Percentiles rank a stretch among this genome's conserved stretches.
Conservation (phyloP, 2,797 vertebrate genomes). For the Gadopsis bispinosus region DNA sequence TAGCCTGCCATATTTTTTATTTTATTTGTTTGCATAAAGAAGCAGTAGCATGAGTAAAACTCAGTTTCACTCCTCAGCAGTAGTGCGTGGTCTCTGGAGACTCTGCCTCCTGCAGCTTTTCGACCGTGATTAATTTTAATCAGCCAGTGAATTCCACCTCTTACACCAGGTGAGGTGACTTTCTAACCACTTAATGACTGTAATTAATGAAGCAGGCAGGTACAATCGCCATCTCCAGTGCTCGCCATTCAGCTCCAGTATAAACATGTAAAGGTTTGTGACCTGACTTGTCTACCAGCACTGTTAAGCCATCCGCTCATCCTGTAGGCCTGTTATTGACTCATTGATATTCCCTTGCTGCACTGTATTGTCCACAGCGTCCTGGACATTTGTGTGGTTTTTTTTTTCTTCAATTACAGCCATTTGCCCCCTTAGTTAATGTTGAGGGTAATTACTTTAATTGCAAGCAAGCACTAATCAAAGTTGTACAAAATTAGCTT, state of each 20-base stretch:
- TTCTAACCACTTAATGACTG: constrained; percentile 77
- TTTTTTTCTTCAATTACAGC: constrained; percentile 36
- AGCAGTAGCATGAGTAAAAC: constrained; percentile 30
- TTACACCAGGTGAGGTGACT: constrained; percentile 81
- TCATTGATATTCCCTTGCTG: neutral
- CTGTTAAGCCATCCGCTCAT: neutral
- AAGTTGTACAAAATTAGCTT: constrained; percentile 55
- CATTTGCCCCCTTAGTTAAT: constrained; percentile 55
- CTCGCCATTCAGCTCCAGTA: constrained; percentile 12
- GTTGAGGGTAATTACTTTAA: constrained; percentile 61
- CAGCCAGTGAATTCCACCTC: constrained; percentile 65
- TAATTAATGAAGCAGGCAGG: constrained; percentile 67
- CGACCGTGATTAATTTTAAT: constrained; percentile 77
- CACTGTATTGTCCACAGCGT: neutral
- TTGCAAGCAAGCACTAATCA: constrained; percentile 66
- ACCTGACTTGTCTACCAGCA: constrained; percentile 4
- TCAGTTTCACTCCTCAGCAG: constrained; percentile 22
- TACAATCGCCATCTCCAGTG: neutral
- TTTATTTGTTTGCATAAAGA: constrained; percentile 22
- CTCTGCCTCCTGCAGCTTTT: constrained; percentile 44
- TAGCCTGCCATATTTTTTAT: neutral
- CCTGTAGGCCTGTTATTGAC: neutral
- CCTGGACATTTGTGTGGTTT: constrained; percentile 28
- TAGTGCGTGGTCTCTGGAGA: constrained; percentile 18
- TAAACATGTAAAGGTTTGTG: constrained; percentile 32